These are phyloP conservation scores for Homarus americanus DNA, from an alignment of 1,140 invertebrate genomes.

Conservation along the genomic window DNA sequence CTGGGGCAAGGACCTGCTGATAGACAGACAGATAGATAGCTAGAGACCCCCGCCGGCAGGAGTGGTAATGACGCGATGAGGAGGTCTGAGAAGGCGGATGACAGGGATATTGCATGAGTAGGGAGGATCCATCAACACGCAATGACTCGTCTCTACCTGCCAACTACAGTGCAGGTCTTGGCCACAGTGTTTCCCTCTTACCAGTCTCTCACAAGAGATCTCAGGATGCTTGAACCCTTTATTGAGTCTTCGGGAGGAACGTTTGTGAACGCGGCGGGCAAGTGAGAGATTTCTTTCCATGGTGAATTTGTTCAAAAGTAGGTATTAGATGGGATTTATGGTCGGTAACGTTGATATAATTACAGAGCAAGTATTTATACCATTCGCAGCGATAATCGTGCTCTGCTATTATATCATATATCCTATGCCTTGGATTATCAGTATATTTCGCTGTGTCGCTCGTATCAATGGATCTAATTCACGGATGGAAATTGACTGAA, in stretches of 20 bases:
- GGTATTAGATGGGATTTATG: neutral
- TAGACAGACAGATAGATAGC: too few relatives aligned
- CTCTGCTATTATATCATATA: neutral
- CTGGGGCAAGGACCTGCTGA: too few relatives aligned
- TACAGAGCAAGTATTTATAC: neutral
- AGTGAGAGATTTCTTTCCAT: neutral
- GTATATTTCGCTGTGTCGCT: neutral
- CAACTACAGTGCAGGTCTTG: neutral
- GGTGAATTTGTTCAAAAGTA: neutral
- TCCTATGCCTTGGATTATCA: neutral
- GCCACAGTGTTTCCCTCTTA: neutral
- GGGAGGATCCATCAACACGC: neutral
- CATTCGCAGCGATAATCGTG: neutral
- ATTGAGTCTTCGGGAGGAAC: neutral
- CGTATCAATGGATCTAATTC: neutral
- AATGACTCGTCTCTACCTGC: neutral
- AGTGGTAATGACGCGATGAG: neutral
- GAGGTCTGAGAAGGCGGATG: neutral
- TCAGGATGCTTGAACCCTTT: too few relatives aligned
- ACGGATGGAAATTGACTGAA: neutral
- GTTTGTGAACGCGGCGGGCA: conserved; percentile 4
- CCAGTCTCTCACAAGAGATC: too few relatives aligned
- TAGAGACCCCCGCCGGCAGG: neutral
- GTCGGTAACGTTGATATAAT: neutral
- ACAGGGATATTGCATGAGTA: neutral